These are phyloP conservation scores for Drusus annulatus DNA, from an alignment of 1,140 invertebrate species.

Conservation along the genomic window DNA sequence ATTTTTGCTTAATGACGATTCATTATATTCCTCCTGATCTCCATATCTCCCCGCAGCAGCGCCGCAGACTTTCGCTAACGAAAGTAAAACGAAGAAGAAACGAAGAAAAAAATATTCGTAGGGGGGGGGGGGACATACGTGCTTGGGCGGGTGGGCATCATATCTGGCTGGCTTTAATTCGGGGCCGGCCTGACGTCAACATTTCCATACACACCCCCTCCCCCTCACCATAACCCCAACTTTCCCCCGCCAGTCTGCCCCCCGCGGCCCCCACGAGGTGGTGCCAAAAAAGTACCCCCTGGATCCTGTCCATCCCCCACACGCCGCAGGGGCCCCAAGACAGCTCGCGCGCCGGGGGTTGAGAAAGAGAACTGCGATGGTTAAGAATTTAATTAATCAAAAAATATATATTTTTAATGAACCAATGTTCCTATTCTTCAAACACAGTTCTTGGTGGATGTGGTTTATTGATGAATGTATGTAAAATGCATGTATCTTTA, in stretches of 20 bases:
- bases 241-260: background rate
- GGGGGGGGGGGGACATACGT: constrained; percentile 40
- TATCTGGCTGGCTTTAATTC: constrained; percentile 57
- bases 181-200: constrained; percentile 58
- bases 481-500: too few species aligned
- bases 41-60: constrained; percentile 40
- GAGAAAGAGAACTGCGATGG: constrained; percentile 1
- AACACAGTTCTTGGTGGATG: too few species aligned
- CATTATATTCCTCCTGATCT: constrained; percentile 43
- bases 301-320: constrained; percentile 25
- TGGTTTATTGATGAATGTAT: too few species aligned
- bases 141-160: constrained; percentile 45
- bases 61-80: constrained; percentile 23
- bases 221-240: background rate
- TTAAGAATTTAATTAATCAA: constrained; percentile 27
- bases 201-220: constrained; percentile 55
- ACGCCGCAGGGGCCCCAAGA: constrained; percentile 30
- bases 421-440: too few species aligned
- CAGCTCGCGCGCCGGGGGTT: constrained; percentile 25
- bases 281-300: constrained; percentile 33
- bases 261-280: constrained; percentile 15
- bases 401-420: background rate
- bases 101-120: constrained; percentile 37
- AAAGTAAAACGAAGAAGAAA: constrained; percentile 6
- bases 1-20: constrained; percentile 40